phyloP scores from a whole-genome alignment of 1,140 invertebrate species.

The Caerostris extrusa region DNA sequence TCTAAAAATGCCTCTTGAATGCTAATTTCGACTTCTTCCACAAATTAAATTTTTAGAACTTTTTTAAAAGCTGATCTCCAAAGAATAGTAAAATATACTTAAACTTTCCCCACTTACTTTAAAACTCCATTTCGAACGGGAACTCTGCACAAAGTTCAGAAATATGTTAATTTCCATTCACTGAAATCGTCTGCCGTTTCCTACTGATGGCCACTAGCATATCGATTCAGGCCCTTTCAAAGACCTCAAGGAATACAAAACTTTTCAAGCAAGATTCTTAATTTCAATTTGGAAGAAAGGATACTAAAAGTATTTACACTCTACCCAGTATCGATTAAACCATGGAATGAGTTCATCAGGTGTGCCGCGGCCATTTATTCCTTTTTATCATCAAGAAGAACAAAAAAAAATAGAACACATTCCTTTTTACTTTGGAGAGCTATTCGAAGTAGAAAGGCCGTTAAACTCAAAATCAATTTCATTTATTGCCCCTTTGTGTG shows the following conservation, averaged over 20 bases:
- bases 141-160: background rate
- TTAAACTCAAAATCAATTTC: conserved; percentile 17
- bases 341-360: background rate
- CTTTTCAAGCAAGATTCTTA: background rate
- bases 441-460: background rate
- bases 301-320: background rate
- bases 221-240: too few relatives aligned
- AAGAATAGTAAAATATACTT: too few relatives aligned
- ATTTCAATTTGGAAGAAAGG: background rate
- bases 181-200: too few relatives aligned
- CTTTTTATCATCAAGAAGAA: background rate
- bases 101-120: too few relatives aligned
- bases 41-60: too few relatives aligned
- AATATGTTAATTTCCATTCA: background rate
- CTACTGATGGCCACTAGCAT: too few relatives aligned
- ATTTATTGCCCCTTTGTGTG: background rate
- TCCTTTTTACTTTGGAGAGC: background rate
- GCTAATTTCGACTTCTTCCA: too few relatives aligned
- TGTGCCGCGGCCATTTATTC: background rate
- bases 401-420: background rate
- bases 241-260: too few relatives aligned
- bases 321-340: background rate
- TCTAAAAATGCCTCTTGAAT: too few relatives aligned
- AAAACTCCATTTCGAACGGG: background rate
- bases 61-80: too few relatives aligned